Percentiles rank a stretch among this genome's conserved stretches.
Evolutionary conservation across 1,140 invertebrate genomes (phyloP).

Genomic region (Papilio glaucus): DNA sequence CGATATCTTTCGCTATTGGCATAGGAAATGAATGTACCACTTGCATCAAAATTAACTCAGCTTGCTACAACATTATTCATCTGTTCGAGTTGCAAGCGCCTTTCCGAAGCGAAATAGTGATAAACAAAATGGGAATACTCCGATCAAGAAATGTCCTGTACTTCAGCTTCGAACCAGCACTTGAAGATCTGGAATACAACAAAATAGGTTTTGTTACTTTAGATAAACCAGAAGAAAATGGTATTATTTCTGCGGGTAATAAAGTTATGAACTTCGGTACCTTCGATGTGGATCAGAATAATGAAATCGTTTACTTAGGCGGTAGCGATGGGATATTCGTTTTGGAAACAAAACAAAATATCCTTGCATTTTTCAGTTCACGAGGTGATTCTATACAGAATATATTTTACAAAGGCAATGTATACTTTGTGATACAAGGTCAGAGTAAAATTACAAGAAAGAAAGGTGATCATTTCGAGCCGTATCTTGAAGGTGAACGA

Average conservation of each 20-base stretch:
- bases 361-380: constrained; percentile 59
- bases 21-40: constrained; percentile 46
- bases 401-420: constrained; percentile 65
- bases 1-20: constrained; percentile 16
- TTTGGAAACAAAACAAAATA: constrained; percentile 54
- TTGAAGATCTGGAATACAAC: constrained; percentile 67
- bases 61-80: constrained; percentile 63
- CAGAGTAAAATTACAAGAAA: constrained; percentile 64
- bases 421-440: constrained; percentile 63
- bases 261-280: constrained; percentile 68
- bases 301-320: constrained; percentile 63
- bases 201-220: constrained; percentile 69
- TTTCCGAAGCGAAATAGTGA: constrained; percentile 62
- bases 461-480: constrained; percentile 63
- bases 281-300: constrained; percentile 70
- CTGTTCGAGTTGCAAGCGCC: constrained; percentile 67
- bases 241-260: constrained; percentile 54
- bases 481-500: constrained; percentile 50
- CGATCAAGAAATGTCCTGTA: constrained; percentile 60
- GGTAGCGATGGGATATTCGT: constrained; percentile 65
- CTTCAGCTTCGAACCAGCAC: constrained; percentile 67
- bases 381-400: constrained; percentile 61
- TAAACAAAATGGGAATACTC: constrained; percentile 62
- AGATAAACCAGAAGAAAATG: constrained; percentile 48
- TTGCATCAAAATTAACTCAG: constrained; percentile 58